These are phyloP conservation scores for Ariolimax columbianus DNA, from an alignment of 2,888 invertebrate species.

Conservation along the genomic window DNA sequence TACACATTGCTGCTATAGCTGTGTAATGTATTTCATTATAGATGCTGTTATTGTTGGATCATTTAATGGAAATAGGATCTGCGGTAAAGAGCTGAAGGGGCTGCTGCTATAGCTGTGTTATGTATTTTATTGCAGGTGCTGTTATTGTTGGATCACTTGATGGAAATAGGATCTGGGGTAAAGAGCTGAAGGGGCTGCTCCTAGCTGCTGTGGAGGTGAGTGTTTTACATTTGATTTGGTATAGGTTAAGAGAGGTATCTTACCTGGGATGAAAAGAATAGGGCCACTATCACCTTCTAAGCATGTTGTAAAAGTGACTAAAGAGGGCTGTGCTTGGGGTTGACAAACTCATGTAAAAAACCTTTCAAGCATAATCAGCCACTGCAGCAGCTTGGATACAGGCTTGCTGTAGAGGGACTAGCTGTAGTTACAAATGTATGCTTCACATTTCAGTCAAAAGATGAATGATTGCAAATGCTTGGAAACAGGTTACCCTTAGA, in stretches of 20 bases:
- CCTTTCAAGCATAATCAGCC: too few species aligned
- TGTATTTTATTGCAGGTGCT: conserved; percentile 83
- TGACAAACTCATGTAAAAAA: too few species aligned
- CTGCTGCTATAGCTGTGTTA: conserved; percentile 80
- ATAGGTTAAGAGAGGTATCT: background rate
- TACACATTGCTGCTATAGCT: too few species aligned
- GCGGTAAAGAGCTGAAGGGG: conserved; percentile 97
- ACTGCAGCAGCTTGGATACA: too few species aligned
- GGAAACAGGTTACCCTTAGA: too few species aligned
- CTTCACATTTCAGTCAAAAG: too few species aligned
- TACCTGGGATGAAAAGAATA: too few species aligned
- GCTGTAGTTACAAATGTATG: too few species aligned
- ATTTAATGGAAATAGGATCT: conserved; percentile 97
- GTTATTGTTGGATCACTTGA: conserved; percentile 97
- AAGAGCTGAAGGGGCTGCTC: conserved; percentile 90
- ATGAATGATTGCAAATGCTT: too few species aligned
- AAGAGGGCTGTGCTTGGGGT: background rate
- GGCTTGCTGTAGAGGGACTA: too few species aligned
- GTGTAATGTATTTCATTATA: conserved; percentile 79
- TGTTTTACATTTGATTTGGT: background rate
- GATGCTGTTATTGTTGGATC: conserved; percentile 96
- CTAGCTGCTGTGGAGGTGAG: conserved; percentile 86
- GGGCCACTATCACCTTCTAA: too few species aligned
- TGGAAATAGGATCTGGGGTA: conserved; percentile 98
- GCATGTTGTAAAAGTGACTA: too few species aligned